Percentiles rank a stretch among this genome's conserved stretches.
phyloP scores from a whole-genome alignment of 2,113 vertebrate genomes.

The Athene cunicularia region DNA sequence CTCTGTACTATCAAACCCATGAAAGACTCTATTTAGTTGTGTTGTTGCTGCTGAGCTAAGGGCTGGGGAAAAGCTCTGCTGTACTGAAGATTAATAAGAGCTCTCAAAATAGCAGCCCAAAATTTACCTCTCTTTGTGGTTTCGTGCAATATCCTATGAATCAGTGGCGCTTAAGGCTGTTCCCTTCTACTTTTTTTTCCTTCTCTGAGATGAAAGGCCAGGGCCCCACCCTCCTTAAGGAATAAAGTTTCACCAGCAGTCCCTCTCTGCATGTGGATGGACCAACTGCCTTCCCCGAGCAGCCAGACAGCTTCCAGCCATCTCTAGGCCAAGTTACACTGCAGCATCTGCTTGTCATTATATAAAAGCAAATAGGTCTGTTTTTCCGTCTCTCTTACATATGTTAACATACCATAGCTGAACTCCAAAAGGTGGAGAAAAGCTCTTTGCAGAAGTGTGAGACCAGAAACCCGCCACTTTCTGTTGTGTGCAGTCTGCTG shows the following conservation, averaged over 20 bases:
- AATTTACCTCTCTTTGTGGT: neutral
- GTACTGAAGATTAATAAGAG: neutral
- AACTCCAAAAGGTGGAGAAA: neutral
- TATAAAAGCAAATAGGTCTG: neutral
- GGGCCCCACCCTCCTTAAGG: neutral
- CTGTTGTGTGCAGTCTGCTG: accelerated
- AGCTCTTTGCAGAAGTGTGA: neutral
- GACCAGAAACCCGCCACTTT: neutral
- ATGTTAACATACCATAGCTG: neutral
- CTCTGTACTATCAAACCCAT: neutral
- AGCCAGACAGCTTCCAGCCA: neutral
- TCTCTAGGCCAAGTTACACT: neutral
- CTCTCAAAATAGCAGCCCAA: neutral
- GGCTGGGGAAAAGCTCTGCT: neutral
- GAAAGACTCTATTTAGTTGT: neutral
- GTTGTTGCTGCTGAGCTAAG: neutral
- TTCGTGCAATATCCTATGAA: neutral
- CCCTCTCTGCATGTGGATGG: neutral
- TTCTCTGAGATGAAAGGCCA: neutral
- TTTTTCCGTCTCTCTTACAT: neutral
- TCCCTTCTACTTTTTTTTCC: neutral
- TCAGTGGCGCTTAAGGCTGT: neutral
- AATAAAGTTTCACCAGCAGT: neutral
- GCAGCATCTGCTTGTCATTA: neutral
- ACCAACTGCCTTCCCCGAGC: accelerated